Base-by-base conservation (phyloP, 2,113 vertebrate genomes). In the Aplodontia rufa region DNA sequence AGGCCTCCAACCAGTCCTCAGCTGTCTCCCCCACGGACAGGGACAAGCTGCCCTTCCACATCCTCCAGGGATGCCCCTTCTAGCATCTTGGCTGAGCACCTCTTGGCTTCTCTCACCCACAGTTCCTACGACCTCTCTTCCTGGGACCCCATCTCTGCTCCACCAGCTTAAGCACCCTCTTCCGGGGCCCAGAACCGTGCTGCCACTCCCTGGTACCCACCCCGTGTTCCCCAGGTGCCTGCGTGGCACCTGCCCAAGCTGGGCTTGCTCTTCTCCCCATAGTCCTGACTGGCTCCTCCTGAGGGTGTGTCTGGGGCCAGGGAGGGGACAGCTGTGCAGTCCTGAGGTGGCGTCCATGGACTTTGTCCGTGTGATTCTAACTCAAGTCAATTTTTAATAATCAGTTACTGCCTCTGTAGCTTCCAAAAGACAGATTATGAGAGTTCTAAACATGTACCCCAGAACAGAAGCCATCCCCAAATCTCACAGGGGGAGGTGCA, bases 371-470 rank as follows among this genome's bases (percentile, higher is more conserved):
- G 45, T n/a, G 68, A 92, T 32, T 55, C 40, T 87, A 66, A 78
- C 49, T 90, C 35, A 80, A 90, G 35, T 37, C 66, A 78, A 24
- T 62, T 83, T 93, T 75, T 90, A 82, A 78, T 66, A 80, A 71
- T 82, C 68, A 60, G 13, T 19, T 81, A 87, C 86, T 97, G 90
- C 58, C 88, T 82, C 40, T 69, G 11, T 32, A 37, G 60, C 40
- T 78, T 66, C 91, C 75, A 74, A 75, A 64, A 69, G 22, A 19
- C 8, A 75, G 55, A 76, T 14, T 28, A 6, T 0, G 16, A 49
- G 16, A 49, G 35, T n/a, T 37, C 40, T 47, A 30, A 51, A 30
- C 32, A 16, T 5, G 14, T 17, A 11, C 1, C 72, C 78, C 20
- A 66, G 19, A 5, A 80, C 1, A 28, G 26, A 30, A 58, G 26